These are phyloP conservation scores for Desmophyllum pertusum DNA, from an alignment of 92 coral and sea anemone species.

Conservation along the genomic window DNA sequence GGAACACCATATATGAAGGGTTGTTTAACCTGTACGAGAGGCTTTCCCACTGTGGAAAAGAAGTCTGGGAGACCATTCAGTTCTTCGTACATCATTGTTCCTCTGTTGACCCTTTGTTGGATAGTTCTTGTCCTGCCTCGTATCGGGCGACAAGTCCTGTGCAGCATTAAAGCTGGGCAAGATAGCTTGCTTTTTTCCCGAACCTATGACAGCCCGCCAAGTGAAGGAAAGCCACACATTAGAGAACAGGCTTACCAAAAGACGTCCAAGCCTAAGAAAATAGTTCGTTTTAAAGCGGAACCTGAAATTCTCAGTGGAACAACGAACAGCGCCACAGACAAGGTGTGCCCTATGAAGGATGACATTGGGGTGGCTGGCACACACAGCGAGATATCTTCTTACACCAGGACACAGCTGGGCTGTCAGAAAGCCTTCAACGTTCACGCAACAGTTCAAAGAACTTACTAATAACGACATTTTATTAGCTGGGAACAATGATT, in stretches of 20 bases:
- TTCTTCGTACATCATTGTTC: background rate
- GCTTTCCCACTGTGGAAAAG: constrained; percentile 20
- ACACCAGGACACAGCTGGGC: background rate
- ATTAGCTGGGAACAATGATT: background rate
- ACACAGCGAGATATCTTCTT: background rate
- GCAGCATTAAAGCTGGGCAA: background rate
- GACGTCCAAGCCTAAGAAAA: no score
- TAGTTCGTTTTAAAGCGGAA: background rate
- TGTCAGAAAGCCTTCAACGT: background rate
- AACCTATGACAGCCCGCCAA: background rate
- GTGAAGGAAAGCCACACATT: background rate
- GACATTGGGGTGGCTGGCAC: no score
- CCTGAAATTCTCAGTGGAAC: background rate
- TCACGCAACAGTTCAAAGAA: background rate
- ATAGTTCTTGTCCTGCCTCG: no score
- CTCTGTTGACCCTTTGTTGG: background rate
- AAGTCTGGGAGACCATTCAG: constrained; percentile 19
- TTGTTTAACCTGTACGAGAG: constrained; percentile 16
- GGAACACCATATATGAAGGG: background rate
- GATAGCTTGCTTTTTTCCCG: background rate
- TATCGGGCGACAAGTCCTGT: background rate
- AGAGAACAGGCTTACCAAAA: background rate
- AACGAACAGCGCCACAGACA: background rate
- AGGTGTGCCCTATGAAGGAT: no score
- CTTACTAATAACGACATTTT: background rate